Evolutionary conservation across 1,140 invertebrate species (phyloP), one percentile per base, ranked within the genome.

Genomic region (Drosophila oshimai): DNA sequence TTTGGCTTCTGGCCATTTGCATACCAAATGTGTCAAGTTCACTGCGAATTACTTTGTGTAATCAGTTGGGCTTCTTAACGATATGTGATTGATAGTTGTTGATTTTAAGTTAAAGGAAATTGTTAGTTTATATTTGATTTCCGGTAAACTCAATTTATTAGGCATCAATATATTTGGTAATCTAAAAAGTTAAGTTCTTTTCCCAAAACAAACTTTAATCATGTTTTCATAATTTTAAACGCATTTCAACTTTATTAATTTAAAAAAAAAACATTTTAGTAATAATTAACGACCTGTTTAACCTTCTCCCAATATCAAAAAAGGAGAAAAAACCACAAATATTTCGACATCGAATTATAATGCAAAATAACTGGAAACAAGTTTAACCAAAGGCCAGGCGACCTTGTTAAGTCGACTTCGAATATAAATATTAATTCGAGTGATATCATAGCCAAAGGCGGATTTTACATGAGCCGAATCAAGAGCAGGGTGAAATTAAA

Each of bases 11-110:
- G 34, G 62, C 33, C 55, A 81, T 81, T 81, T 77, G 55, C 73
- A 81, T 81, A 55, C 18, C 55, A 83, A 81, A 84, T 77, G 37
- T 73, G 78, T 64, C 73, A 78, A 77, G 78, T 73, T 78, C 61
- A 50, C 36, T 18, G 42, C 10, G 36, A 57, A 53, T 50, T 75
- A 37, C 34, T 53, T 65, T 70, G 24, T 46, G 39, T 31, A 74
- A 33, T 50, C 47, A 37, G 46, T 39, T 41, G 20, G 10, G 13
- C 12, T 53, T 33, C 31, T 17, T 22, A 42, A 22, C 29, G 44
- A 18, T 57, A 10, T 13, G 3, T 65, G 61, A 50, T 50, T 39
- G 44, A 49, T 50, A n/a, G 58, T 31, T 2, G 7, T 3, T 28
- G 7, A 17, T 24, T 13, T 29, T 6, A 10, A 29, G 6, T 6